Conservation (phyloP, 1,140 invertebrate species). For the Drosophila lowei region DNA sequence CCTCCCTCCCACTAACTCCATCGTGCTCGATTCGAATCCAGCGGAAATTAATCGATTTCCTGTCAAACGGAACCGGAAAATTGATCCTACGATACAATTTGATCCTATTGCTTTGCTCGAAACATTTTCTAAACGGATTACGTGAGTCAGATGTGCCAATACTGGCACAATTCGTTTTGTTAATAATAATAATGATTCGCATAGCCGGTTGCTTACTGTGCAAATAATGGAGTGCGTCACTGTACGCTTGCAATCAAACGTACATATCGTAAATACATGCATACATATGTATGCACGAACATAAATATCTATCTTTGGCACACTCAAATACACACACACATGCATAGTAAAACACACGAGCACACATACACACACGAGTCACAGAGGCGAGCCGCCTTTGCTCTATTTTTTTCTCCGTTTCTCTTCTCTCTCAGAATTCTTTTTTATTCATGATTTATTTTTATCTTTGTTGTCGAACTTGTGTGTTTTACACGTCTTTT, state of each 20-base stretch:
- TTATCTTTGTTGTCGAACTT: conserved; percentile 65
- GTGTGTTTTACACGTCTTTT: conserved; percentile 34
- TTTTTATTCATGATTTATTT: conserved; percentile 79
- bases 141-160: conserved; percentile 8
- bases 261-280: conserved; percentile 11
- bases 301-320: conserved; percentile 50
- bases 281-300: conserved; percentile 17
- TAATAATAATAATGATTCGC: conserved; percentile 25
- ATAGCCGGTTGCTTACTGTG: conserved; percentile 31
- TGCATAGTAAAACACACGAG: conserved; percentile 1
- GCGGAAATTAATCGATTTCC: conserved; percentile 50
- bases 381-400: conserved; percentile 38
- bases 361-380: background rate
- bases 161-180: conserved; percentile 10
- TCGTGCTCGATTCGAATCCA: conserved; percentile 12
- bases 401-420: conserved; percentile 40
- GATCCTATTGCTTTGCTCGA: conserved; percentile 22
- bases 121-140: conserved; percentile 26
- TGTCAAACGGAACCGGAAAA: conserved; percentile 24
- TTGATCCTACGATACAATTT: conserved; percentile 34
- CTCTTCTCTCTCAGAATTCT: conserved; percentile 37
- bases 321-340: conserved; percentile 11
- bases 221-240: conserved; percentile 43
- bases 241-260: conserved; percentile 7
- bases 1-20: background rate